Conservation (phyloP, 2,113 vertebrate genomes). For the Campylorhamphus procurvoides region DNA sequence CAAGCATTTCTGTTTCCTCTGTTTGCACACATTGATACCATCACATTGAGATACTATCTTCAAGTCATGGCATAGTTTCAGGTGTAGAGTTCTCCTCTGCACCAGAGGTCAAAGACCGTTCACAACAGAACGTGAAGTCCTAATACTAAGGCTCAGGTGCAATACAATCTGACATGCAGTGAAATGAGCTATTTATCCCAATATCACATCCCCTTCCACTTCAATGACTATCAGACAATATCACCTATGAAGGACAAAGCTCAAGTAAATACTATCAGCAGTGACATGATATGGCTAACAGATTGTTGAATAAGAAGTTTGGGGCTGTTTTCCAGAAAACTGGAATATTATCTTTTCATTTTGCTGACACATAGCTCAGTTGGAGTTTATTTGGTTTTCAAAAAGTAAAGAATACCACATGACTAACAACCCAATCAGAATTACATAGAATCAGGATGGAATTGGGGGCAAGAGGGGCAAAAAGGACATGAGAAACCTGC, state of each 20-base stretch:
- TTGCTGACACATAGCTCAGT: neutral
- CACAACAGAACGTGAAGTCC: conserved; percentile 1
- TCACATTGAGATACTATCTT: neutral
- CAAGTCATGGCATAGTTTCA: neutral
- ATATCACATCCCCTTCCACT: neutral
- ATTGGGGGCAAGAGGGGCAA: neutral
- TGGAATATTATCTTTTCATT: neutral
- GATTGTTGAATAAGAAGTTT: neutral
- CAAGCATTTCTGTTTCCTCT: conserved; percentile 29
- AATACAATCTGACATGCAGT: neutral
- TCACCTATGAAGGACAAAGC: conserved; percentile 21
- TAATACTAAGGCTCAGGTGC: neutral
- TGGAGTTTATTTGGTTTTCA: neutral
- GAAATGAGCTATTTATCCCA: neutral
- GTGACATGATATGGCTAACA: neutral
- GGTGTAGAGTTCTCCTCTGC: neutral
- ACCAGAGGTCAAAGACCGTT: neutral
- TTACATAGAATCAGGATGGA: neutral
- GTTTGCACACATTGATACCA: neutral
- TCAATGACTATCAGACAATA: neutral
- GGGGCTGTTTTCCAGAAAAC: neutral
- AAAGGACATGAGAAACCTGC: neutral
- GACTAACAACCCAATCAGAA: neutral
- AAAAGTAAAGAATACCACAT: neutral
- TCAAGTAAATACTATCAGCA: neutral